Evolutionary conservation across 2,888 invertebrate species (phyloP).

Genomic region (Exephanes ischioxanthus): DNA sequence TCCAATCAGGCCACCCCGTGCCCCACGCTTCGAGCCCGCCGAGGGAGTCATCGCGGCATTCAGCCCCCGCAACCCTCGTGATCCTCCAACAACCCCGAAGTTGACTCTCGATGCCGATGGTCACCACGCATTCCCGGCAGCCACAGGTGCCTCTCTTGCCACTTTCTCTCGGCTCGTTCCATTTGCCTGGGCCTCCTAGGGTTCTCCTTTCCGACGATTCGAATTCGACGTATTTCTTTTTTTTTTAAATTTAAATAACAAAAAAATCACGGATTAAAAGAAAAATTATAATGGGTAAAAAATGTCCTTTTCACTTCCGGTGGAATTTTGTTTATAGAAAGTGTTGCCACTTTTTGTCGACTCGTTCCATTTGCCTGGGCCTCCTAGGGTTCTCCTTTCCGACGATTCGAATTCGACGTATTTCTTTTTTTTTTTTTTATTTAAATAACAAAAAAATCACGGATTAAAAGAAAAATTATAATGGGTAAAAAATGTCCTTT

Average conservation of each 20-base stretch:
- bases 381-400: neutral
- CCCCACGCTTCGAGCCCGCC: conserved; percentile 61
- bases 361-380: conserved; percentile 22
- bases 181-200: conserved; percentile 5
- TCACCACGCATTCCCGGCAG: conserved; percentile 49
- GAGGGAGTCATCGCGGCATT: conserved; percentile 50
- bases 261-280: too few relatives aligned
- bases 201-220: neutral
- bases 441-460: too few relatives aligned
- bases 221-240: neutral
- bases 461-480: too few relatives aligned
- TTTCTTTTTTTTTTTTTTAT: too few relatives aligned
- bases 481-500: neutral
- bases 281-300: neutral
- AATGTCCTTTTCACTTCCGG: neutral
- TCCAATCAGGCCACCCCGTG: conserved; percentile 76
- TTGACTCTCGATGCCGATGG: conserved; percentile 56
- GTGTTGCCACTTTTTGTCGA: conserved; percentile 22
- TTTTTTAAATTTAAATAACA: too few relatives aligned
- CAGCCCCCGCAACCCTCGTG: conserved; percentile 49
- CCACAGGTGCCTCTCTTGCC: conserved; percentile 68
- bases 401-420: neutral
- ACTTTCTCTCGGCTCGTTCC: conserved; percentile 45
- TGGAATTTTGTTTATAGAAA: neutral
- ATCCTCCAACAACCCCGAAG: conserved; percentile 47